Conservation (phyloP, 2,113 vertebrate genomes). For the Tragelaphus imberbis region DNA sequence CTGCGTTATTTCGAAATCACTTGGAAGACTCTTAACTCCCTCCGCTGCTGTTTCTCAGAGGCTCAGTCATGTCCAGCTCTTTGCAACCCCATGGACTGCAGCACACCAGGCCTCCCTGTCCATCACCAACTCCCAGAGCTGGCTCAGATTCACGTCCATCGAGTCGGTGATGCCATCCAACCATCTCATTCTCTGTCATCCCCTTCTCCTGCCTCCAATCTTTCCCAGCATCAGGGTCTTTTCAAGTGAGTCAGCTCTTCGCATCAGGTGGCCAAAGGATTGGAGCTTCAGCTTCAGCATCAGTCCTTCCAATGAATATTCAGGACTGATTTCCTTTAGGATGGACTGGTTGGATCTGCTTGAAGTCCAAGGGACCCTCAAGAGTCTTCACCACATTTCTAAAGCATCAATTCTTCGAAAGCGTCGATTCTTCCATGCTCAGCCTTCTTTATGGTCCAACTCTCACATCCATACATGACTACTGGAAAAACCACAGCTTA, state of each 20-base stretch:
- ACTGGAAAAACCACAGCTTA: background rate
- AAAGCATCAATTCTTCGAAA: rapidly evolving
- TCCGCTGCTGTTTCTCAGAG: background rate
- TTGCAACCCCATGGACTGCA: background rate
- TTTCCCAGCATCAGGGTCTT: background rate
- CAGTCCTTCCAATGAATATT: background rate
- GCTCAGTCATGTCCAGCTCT: background rate
- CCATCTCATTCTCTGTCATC: background rate
- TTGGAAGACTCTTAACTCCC: too few species aligned
- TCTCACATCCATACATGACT: background rate
- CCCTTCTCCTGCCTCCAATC: background rate
- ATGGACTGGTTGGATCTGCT: background rate
- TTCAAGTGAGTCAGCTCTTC: background rate
- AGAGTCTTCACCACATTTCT: rapidly evolving
- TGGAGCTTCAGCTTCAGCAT: background rate
- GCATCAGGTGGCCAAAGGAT: rapidly evolving
- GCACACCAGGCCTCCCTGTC: background rate
- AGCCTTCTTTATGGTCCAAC: background rate
- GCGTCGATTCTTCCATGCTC: background rate
- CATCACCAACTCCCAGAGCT: background rate
- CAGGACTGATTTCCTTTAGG: background rate
- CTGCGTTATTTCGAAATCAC: rapidly evolving
- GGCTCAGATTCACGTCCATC: background rate
- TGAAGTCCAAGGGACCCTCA: background rate
- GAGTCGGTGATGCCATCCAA: background rate